These are phyloP conservation scores for Borostomias antarcticus DNA, from an alignment of 2,797 vertebrate species.

Conservation along the genomic window DNA sequence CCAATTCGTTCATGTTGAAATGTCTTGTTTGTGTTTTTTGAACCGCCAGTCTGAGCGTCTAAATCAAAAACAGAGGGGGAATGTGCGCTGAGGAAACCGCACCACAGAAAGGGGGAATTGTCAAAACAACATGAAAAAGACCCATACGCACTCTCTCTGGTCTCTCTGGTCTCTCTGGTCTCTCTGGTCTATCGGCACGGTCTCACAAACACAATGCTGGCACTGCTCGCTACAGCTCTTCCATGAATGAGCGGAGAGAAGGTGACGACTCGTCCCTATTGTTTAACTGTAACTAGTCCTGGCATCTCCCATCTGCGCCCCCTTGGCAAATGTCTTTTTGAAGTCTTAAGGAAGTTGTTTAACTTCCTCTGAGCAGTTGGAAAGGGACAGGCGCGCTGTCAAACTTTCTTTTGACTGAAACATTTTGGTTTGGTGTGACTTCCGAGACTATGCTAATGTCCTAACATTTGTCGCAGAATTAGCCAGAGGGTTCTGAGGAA, in stretches of 20 bases:
- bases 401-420: constrained; percentile 34
- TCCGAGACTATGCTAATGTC: neutral
- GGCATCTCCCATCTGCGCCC: constrained; percentile 70
- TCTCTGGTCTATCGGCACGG: constrained; percentile 20
- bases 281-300: constrained; percentile 56
- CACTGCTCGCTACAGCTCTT: constrained; percentile 43
- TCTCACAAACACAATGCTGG: constrained; percentile 43
- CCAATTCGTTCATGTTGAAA: constrained; percentile 37
- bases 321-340: constrained; percentile 62
- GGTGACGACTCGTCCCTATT: constrained; percentile 40
- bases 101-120: constrained; percentile 25
- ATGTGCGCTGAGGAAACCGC: constrained; percentile 44
- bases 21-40: constrained; percentile 46
- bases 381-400: constrained; percentile 46
- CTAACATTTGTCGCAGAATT: neutral
- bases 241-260: constrained; percentile 47
- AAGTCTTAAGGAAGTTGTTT: constrained; percentile 64
- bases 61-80: constrained; percentile 70
- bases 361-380: constrained; percentile 35
- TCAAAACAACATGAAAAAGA: constrained; percentile 37
- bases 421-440: constrained; percentile 14
- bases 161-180: constrained; percentile 11
- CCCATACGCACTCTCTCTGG: too few species aligned
- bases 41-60: constrained; percentile 48
- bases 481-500: neutral